A percentile compares a stretch with the other conserved stretches of the same genome.
Evolutionary conservation across 2,113 vertebrate species (phyloP).

Genomic region (Rafetus swinhoei): DNA sequence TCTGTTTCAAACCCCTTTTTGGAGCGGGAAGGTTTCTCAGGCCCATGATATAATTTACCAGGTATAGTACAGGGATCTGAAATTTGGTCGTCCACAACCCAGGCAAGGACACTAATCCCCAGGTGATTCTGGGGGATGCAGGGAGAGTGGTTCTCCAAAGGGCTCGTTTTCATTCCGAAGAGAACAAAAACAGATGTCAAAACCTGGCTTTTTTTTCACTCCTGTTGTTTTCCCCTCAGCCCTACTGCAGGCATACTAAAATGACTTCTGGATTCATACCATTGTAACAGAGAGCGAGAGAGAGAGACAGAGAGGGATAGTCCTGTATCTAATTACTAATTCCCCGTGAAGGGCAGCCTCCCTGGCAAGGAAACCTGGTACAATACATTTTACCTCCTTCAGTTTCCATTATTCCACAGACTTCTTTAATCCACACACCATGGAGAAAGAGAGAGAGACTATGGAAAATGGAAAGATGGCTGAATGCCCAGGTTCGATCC

Average conservation of each 20-base stretch:
- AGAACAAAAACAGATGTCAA: conserved; percentile 41
- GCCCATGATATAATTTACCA: neutral
- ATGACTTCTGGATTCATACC: neutral
- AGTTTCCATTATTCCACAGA: conserved; percentile 65
- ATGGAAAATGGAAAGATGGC: conserved; percentile 65
- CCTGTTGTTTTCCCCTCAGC: neutral
- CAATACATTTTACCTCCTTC: conserved; percentile 47
- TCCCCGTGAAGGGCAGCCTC: conserved; percentile 10
- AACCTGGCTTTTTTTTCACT: neutral
- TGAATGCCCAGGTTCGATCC: conserved; percentile 43
- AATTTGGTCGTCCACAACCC: neutral
- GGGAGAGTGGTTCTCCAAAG: neutral
- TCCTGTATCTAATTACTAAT: neutral
- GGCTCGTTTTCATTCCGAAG: conserved; percentile 22
- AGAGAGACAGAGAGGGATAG: neutral
- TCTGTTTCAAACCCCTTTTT: neutral
- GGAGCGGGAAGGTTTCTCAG: neutral
- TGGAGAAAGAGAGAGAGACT: conserved; percentile 8
- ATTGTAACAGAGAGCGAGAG: neutral
- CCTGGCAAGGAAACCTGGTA: neutral
- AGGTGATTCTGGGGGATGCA: neutral
- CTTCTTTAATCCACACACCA: conserved; percentile 39
- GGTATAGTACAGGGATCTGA: neutral
- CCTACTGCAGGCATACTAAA: neutral
- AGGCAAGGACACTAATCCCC: neutral